phyloP scores from a whole-genome alignment of 2,888 invertebrate species.

The Eupithecia vulgata region DNA sequence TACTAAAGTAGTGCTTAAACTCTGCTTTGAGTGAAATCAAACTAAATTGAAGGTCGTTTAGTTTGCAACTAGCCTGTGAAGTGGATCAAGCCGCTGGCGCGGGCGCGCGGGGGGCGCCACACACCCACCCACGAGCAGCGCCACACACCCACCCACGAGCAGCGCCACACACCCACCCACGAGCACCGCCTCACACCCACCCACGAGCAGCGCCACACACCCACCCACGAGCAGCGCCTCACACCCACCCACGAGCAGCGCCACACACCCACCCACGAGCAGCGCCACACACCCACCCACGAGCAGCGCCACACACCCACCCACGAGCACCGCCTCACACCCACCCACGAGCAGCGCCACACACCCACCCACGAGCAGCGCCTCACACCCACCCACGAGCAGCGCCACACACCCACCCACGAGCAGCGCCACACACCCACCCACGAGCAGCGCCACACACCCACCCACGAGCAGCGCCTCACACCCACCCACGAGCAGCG shows the following conservation, averaged over 20 bases:
- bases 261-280: slow-evolving; percentile 30
- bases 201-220: slow-evolving; percentile 41
- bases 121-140: slow-evolving; percentile 1
- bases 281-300: no score
- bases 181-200: neutral
- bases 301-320: slow-evolving; percentile 41
- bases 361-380: slow-evolving; percentile 1
- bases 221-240: neutral
- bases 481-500: no score
- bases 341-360: no score
- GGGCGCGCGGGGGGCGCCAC: no score
- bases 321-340: neutral
- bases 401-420: slow-evolving; percentile 37
- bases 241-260: no score
- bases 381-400: no score
- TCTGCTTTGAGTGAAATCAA: neutral
- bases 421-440: neutral
- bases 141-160: no score
- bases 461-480: neutral
- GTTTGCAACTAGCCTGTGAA: neutral
- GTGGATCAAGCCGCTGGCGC: slow-evolving; percentile 2
- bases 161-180: slow-evolving; percentile 37
- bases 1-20: neutral
- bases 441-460: slow-evolving; percentile 41
- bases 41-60: neutral